A percentile compares a stretch with the other conserved stretches of the same genome.
phyloP scores from a whole-genome alignment of 2,888 invertebrate genomes.

The Melangyna quadrimaculata region DNA sequence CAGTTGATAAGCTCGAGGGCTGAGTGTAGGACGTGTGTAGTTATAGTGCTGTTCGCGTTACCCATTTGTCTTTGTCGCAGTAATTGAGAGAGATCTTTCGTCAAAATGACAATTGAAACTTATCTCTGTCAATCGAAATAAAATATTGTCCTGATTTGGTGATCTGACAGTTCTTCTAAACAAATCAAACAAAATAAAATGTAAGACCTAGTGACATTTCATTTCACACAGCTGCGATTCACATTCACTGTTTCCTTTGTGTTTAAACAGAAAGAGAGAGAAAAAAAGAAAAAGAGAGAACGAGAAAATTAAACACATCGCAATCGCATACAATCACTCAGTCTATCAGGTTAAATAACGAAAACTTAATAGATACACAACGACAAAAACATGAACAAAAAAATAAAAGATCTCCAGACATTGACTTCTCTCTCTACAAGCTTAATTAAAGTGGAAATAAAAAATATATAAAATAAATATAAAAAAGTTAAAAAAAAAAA shows the following conservation, averaged over 20 bases:
- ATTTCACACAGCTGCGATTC: conserved; percentile 6
- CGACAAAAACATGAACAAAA: conserved; percentile 1
- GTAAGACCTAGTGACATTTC: conserved; percentile 43
- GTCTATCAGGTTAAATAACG: conserved; percentile 56
- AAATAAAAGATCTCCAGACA: conserved; percentile 38
- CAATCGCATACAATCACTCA: conserved; percentile 19
- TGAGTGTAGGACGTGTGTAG: conserved; percentile 62
- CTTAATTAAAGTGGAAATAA: conserved; percentile 37
- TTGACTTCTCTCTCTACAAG: conserved; percentile 28
- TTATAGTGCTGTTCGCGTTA: conserved; percentile 37
- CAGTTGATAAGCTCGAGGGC: conserved; percentile 66
- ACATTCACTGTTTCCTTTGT: conserved; percentile 32
- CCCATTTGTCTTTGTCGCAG: neutral
- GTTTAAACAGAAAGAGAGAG: neutral
- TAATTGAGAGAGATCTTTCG: neutral
- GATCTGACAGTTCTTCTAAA: neutral
- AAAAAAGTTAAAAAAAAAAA: neutral
- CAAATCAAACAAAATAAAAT: conserved; percentile 21
- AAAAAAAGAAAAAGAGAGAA: neutral
- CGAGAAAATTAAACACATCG: neutral
- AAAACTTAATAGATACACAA: conserved; percentile 33
- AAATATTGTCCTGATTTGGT: neutral
- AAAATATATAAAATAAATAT: too few relatives aligned
- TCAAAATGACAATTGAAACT: conserved; percentile 12
- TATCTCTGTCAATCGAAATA: neutral